Conservation (phyloP, 2,888 invertebrate species). For the Boloria euphrosyne region DNA sequence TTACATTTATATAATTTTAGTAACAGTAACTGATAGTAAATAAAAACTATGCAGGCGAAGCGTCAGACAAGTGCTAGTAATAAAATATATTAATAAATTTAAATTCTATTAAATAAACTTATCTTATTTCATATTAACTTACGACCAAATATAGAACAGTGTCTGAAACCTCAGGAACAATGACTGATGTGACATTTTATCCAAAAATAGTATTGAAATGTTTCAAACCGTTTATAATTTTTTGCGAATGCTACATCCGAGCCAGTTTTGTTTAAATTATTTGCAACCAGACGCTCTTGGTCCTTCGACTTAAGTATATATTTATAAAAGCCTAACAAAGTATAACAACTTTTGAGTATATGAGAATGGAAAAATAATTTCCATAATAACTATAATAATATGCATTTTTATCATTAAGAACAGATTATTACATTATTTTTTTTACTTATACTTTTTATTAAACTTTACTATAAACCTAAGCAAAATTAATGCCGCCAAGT, state of each 20-base stretch:
- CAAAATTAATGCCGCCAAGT: no score
- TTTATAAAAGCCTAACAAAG: constrained; percentile 9
- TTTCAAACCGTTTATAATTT: constrained; percentile 33
- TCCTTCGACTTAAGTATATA: constrained; percentile 26
- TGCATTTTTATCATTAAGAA: no score
- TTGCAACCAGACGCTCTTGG: constrained; percentile 33
- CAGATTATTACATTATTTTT: no score
- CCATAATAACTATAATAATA: no score
- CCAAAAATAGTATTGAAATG: constrained; percentile 35
- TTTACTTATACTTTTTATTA: no score
- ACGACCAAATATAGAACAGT: constrained; percentile 23
- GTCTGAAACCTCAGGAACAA: constrained; percentile 18
- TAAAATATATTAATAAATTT: not conserved
- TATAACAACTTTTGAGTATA: not conserved
- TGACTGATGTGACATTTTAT: constrained; percentile 36
- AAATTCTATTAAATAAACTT: constrained; percentile 18
- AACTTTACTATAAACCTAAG: no score
- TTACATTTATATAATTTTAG: no score
- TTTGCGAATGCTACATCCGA: constrained; percentile 37
- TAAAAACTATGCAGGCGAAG: no score
- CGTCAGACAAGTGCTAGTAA: no score
- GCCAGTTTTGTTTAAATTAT: constrained; percentile 42
- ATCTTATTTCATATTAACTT: no score
- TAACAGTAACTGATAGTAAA: no score
- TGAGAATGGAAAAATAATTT: no score